phyloP scores from a whole-genome alignment of 64 coral and sea anemone genomes.

The Montipora foliosa region DNA sequence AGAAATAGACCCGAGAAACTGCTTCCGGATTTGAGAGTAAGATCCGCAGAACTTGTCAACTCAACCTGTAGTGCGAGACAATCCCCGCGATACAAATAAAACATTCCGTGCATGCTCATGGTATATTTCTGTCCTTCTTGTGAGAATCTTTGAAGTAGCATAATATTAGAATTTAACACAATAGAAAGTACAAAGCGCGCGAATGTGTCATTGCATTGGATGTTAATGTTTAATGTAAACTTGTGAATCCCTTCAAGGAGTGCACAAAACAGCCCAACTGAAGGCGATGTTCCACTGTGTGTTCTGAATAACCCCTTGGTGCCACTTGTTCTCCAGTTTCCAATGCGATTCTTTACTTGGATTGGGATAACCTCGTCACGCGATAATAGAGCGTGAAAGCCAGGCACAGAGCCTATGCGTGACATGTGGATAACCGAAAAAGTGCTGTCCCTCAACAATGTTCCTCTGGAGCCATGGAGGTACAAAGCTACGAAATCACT shows the following conservation, averaged over 20 bases:
- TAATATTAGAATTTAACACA: conserved; percentile 24
- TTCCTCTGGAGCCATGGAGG: conserved; percentile 2
- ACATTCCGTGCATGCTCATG: conserved; percentile 11
- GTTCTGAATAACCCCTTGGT: conserved; percentile 18
- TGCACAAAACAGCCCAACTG: conserved; percentile 30
- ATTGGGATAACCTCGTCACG: background rate
- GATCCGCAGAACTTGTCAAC: background rate
- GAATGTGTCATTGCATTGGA: background rate
- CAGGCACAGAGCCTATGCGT: conserved; percentile 37
- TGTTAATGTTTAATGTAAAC: conserved; percentile 29
- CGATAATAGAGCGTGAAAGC: conserved; percentile 25
- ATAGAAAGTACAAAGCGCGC: background rate
- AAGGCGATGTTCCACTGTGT: conserved; percentile 15
- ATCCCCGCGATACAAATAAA: conserved; percentile 19
- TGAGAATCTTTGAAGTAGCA: background rate
- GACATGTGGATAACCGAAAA: conserved; percentile 41
- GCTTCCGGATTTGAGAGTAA: background rate
- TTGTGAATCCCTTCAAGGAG: conserved; percentile 25
- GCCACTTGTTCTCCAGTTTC: background rate
- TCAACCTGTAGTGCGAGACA: conserved; percentile 4
- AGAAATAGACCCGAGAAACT: conserved; percentile 41
- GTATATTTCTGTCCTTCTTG: background rate
- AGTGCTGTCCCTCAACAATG: background rate
- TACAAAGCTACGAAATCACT: conserved; percentile 19
- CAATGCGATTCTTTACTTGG: background rate